Percentiles rank a stretch among this genome's conserved stretches.
Conservation (phyloP, 2,888 invertebrate genomes). For the Nemotelus nigrinus region DNA sequence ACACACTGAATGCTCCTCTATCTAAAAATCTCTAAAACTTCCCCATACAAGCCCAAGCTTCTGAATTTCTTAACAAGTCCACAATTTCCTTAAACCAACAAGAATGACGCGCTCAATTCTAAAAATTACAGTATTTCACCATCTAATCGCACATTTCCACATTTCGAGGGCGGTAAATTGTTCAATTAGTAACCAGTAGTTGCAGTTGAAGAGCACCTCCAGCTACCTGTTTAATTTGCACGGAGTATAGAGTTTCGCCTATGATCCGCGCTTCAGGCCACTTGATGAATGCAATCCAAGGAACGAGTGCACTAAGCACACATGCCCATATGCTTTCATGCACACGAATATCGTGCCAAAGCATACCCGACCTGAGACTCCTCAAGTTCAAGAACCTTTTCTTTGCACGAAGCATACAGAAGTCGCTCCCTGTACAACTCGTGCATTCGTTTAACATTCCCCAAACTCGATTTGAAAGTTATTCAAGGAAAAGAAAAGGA, state of each 20-base stretch:
- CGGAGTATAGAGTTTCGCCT: constrained; percentile 3
- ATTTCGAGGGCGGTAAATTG: constrained; percentile 31
- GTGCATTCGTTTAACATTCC: constrained; percentile 36
- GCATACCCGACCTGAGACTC: constrained; percentile 9
- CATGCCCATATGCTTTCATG: constrained; percentile 4
- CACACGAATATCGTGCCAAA: constrained; percentile 28
- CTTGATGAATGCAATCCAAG: constrained; percentile 6
- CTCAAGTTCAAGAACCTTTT: constrained; percentile 48
- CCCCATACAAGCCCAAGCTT: too few species aligned
- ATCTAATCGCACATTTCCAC: constrained; percentile 35
- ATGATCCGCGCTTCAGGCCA: constrained; percentile 6
- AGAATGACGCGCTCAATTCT: too few species aligned
- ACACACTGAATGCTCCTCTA: too few species aligned
- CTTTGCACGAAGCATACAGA: constrained; percentile 12
- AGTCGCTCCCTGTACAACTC: background rate
- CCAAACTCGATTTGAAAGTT: constrained; percentile 38
- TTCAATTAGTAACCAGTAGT: constrained; percentile 42
- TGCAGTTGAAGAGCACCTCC: constrained; percentile 16
- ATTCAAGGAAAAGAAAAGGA: constrained; percentile 34
- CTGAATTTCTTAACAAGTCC: too few species aligned
- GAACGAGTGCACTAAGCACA: background rate
- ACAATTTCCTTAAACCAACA: too few species aligned
- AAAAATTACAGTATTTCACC: constrained; percentile 1
- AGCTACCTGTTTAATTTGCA: constrained; percentile 30
- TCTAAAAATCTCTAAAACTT: too few species aligned